Evolutionary conservation across 1,140 invertebrate genomes (phyloP).

Genomic region (Drosophila albomicans): DNA sequence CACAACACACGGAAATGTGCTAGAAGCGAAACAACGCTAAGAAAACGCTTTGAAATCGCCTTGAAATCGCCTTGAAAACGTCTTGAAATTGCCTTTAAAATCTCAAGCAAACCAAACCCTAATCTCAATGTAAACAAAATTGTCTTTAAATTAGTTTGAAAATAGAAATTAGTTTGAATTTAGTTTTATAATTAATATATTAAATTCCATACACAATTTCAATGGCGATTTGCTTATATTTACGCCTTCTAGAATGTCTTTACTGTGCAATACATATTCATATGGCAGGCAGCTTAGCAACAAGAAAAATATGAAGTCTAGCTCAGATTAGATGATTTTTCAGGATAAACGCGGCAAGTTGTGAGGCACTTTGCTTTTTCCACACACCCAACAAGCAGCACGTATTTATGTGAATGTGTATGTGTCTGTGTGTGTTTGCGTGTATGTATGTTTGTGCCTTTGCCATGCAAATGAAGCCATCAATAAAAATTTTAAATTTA

Average conservation of each 20-base stretch:
- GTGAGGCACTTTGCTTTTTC: conserved; percentile 50
- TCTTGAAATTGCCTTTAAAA: neutral
- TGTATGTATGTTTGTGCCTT: conserved; percentile 30
- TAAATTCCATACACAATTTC: neutral
- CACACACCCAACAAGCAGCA: conserved; percentile 16
- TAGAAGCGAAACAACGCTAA: neutral
- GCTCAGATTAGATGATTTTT: conserved; percentile 82
- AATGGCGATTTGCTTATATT: neutral
- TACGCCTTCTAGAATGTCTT: neutral
- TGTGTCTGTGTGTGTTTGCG: neutral
- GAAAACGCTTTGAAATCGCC: neutral
- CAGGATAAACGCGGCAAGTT: conserved; percentile 73
- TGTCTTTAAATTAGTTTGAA: neutral
- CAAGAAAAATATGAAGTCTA: conserved; percentile 82
- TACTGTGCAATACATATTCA: conserved; percentile 60
- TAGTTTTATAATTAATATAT: neutral
- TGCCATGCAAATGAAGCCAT: conserved; percentile 72
- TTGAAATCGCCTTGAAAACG: neutral
- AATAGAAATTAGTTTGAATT: no score
- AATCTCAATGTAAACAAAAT: neutral
- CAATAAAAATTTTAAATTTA: conserved; percentile 69
- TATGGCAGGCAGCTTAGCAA: conserved; percentile 74
- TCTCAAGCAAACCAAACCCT: no score
- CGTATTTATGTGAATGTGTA: conserved; percentile 9
- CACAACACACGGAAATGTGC: conserved; percentile 13